Conservation (phyloP, 2,113 vertebrate genomes). For the Epinephelus fuscoguttatus region DNA sequence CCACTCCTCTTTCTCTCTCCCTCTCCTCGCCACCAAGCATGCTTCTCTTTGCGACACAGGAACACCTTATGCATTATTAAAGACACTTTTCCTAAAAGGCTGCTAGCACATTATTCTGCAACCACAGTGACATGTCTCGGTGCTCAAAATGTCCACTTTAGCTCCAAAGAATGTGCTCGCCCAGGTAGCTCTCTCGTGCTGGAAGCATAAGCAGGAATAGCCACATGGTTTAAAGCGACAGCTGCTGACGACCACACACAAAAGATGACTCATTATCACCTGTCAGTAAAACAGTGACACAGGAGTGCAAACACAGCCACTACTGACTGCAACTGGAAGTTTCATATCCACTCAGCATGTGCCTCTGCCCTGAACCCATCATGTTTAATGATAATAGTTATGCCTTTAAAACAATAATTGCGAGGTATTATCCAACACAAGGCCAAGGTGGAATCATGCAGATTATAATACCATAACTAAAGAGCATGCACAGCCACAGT, state of each 20-base stretch:
- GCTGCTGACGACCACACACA: slow-evolving; percentile 15
- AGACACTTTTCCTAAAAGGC: slow-evolving; percentile 87
- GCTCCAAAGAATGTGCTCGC: slow-evolving; percentile 45
- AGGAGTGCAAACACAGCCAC: not conserved
- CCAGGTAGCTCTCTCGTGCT: slow-evolving; percentile 54
- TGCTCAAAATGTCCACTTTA: slow-evolving; percentile 77
- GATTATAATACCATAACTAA: not conserved
- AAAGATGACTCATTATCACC: slow-evolving; percentile 12
- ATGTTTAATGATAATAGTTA: not conserved
- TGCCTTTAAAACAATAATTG: not conserved
- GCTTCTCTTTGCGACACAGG: slow-evolving; percentile 75
- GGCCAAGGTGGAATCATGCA: not conserved
- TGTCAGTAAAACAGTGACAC: not conserved
- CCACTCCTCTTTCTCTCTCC: not conserved
- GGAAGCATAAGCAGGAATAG: slow-evolving; percentile 30
- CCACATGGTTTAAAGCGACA: slow-evolving; percentile 40
- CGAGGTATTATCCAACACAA: not conserved
- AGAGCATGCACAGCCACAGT: not conserved
- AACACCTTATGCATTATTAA: slow-evolving; percentile 85
- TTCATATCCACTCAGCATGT: not conserved
- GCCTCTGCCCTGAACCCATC: not conserved
- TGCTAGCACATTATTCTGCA: slow-evolving; percentile 79
- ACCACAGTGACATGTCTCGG: slow-evolving; percentile 75
- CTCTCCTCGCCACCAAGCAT: slow-evolving; percentile 62
- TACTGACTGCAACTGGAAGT: not conserved